Conservation (phyloP, 2,888 invertebrate species). For the Trichopoda pennipes region DNA sequence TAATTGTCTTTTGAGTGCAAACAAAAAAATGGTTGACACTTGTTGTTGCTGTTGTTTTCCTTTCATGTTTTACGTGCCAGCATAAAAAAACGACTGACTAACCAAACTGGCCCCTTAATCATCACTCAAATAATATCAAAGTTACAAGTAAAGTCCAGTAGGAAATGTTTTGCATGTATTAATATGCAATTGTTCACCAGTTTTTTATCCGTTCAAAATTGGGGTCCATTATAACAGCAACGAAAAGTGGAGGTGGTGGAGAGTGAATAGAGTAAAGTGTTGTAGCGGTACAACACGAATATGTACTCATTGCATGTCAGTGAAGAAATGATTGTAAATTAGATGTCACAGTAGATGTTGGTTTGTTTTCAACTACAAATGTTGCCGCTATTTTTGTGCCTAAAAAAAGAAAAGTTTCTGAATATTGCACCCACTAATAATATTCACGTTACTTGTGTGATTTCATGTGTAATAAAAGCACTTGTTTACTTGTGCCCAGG, state of each 20-base stretch:
- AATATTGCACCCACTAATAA: constrained; percentile 14
- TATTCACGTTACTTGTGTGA: constrained; percentile 57
- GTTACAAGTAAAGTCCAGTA: background rate
- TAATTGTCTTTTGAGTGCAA: background rate
- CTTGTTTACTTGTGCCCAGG: constrained; percentile 60
- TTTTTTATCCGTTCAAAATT: background rate
- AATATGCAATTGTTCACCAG: constrained; percentile 39
- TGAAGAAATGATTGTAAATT: background rate
- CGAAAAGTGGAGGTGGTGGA: constrained; percentile 4
- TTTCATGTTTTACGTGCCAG: background rate
- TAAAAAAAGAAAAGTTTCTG: constrained; percentile 46
- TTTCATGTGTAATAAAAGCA: constrained; percentile 63
- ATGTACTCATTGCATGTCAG: background rate
- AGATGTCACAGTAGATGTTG: constrained; percentile 16
- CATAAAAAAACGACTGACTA: background rate
- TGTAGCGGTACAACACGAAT: background rate
- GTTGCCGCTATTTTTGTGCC: constrained; percentile 13
- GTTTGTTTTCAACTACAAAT: background rate
- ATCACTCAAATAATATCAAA: constrained; percentile 37
- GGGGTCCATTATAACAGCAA: constrained; percentile 17
- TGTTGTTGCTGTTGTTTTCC: background rate
- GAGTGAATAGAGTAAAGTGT: background rate
- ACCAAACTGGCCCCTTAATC: constrained; percentile 26
- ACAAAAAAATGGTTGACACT: background rate
- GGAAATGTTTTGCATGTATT: constrained; percentile 47